Evolutionary conservation across 1,140 invertebrate species (phyloP), one percentile per base, ranked within the genome.

Genomic region (Caerostris extrusa): DNA sequence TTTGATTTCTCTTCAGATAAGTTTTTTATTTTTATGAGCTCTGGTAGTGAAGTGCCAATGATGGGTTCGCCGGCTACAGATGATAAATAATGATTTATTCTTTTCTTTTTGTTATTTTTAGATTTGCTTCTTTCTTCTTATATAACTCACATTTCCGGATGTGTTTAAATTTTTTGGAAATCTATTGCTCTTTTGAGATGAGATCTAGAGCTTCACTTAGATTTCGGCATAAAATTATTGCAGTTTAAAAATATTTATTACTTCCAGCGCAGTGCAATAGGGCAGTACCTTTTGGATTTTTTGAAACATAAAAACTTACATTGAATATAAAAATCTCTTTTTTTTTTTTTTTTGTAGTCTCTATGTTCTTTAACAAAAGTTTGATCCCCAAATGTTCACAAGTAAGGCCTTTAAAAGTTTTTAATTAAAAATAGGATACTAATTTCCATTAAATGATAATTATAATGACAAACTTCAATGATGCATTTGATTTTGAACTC

Each of bases 61-160:
- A 93, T 87, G 91, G 91, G 53, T 57, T 93, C 53, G 58, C 19
- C 19, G 19, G 64, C n/a, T 57, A 55, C n/a, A 58, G 60, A 87
- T 87, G 82, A 93, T 93, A 93, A 93, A 93, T 93, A 93, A 87
- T 57, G 91, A 93, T 93, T 87, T 93, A 93, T 93, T 69, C 34
- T 86, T 58, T 34, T 85, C 61, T 77, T 57, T 90, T 71, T 71
- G 14, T 34, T 56, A 81, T 34, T n/a, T n/a, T 55, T 83, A 83
- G 10, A 14, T 90, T 57, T 14, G 64, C 61, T 90, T 56, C 17
- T 77, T 69, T 61, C 17, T 17, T 56, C 60, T 87, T 90, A 53
- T 81, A 50, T 60, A 34, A 81, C 69, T 50, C 58, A n/a, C 12
- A 61, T 91, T 91, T 82, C 58, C 34, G 12, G 88, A 90, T 90